Base-by-base conservation (phyloP, 2,113 vertebrate species). In the Bujurquina vittata region DNA sequence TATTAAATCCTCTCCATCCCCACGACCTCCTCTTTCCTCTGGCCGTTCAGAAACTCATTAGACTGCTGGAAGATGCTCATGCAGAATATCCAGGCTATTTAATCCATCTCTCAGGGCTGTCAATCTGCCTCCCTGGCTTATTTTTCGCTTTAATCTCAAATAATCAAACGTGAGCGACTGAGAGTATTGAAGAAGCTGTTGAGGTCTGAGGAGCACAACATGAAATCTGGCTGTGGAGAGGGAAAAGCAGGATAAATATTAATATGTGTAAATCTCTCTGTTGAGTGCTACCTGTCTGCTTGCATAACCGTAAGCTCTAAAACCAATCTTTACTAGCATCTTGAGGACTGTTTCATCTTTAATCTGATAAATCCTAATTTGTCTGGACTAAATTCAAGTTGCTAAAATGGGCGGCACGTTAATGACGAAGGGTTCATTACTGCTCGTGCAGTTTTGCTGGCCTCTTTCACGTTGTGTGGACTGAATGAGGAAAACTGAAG, bases 1-100 rank as follows among this genome's bases (percentile, higher is more conserved):
- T 86, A 90, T 92, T 91, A 90, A 87, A 93, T 89, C 83, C 88
- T 84, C 86, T 83, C 72, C 20, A 12, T 87, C 65, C 56, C 62
- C 4, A 43, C n/a, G 23, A 86, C 76, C 75, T 81, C 86, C 14
- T 72, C 77, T 78, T 76, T 79, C 77, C 85, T 80, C 43, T 8
- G 58, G 86, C 81, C 65, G 3, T 22, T 78, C 83, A 61, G 31
- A 79, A 81, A 79, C 87, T 89, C 88, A 91, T 91, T 89, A 90
- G 69, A 55, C 79, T 22, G 81, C 63, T 31, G 74, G 18, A 78
- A 59, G 60, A 63, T 55, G 29, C 74, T 22, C 75, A 12, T 5
- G 49, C 35, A 43, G 43, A 75, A 69, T 60, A 82, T 57, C 67
- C 40, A 31, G 1, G 10, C 29, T 40, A 15, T 73, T 81, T 80